A percentile compares a stretch with the other conserved stretches of the same genome.
Evolutionary conservation across 2,888 invertebrate species (phyloP).

Genomic region (Entomobrya proxima): DNA sequence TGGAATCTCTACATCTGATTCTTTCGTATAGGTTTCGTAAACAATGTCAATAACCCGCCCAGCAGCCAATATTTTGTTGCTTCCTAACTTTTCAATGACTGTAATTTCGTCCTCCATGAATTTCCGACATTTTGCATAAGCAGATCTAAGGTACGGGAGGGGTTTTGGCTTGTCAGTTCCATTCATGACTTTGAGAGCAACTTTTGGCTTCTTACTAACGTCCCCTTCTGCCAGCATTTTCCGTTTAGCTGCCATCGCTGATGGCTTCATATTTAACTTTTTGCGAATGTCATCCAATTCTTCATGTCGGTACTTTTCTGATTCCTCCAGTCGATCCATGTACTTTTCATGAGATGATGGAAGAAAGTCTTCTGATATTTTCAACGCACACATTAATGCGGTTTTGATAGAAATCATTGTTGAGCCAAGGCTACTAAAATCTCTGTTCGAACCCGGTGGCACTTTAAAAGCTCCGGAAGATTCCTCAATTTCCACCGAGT

Average conservation of each 20-base stretch:
- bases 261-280: constrained; percentile 56
- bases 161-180: constrained; percentile 48
- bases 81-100: constrained; percentile 63
- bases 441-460: not conserved
- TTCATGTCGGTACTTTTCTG: constrained; percentile 44
- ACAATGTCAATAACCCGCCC: constrained; percentile 63
- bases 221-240: constrained; percentile 33
- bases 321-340: constrained; percentile 56
- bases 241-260: constrained; percentile 16
- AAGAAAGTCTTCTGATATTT: constrained; percentile 67
- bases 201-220: constrained; percentile 21
- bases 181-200: constrained; percentile 44
- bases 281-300: constrained; percentile 55
- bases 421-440: constrained; percentile 21
- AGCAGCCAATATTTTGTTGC: constrained; percentile 61
- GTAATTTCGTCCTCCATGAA: constrained; percentile 69
- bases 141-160: constrained; percentile 57
- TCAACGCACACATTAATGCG: constrained; percentile 67
- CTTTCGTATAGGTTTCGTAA: constrained; percentile 70
- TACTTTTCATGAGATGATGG: constrained; percentile 65
- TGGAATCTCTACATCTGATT: constrained; percentile 68
- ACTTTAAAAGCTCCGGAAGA: constrained; percentile 50
- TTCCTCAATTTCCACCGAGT: constrained; percentile 57
- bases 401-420: constrained; percentile 61
- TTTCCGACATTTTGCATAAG: constrained; percentile 64